Evolutionary conservation across 2,888 invertebrate species (phyloP).

Genomic region (Lathronympha strigana): DNA sequence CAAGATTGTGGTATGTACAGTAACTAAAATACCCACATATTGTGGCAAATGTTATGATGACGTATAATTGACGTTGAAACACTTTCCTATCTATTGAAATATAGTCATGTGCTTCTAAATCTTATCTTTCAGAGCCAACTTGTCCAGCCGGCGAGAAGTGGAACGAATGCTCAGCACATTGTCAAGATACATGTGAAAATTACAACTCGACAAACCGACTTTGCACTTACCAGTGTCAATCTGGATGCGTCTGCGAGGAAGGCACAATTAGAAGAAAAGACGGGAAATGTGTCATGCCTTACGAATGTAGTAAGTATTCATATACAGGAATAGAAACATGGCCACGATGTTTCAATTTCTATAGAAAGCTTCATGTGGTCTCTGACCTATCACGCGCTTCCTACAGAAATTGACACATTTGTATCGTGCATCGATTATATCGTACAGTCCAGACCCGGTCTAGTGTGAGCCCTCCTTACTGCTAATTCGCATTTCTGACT

Average conservation of each 20-base stretch:
- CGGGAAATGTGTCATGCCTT: constrained; percentile 34
- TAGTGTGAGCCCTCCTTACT: too few species aligned
- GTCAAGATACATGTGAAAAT: constrained; percentile 42
- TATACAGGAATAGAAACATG: not conserved
- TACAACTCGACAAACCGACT: constrained; percentile 25
- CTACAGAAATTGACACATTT: too few species aligned
- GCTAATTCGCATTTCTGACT: not conserved
- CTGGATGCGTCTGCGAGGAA: constrained; percentile 42
- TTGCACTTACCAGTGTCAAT: constrained; percentile 39
- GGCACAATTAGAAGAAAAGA: constrained; percentile 38
- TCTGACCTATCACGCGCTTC: too few species aligned
- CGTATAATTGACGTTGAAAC: too few species aligned
- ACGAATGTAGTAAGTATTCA: constrained; percentile 28
- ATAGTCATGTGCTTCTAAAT: too few species aligned
- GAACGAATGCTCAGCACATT: constrained; percentile 38
- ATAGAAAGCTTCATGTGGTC: too few species aligned
- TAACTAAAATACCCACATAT: too few species aligned
- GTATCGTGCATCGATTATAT: too few species aligned
- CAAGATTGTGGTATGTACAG: constrained; percentile 28
- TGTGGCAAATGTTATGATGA: too few species aligned
- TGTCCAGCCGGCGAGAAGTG: constrained; percentile 34
- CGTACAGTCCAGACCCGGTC: too few species aligned
- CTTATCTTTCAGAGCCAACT: constrained; percentile 33
- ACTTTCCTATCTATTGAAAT: too few species aligned
- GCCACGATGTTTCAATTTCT: too few species aligned